Percentiles rank a stretch among this genome's conserved stretches.
phyloP scores from a whole-genome alignment of 2,113 vertebrate species.

The zebrafish (Danio rerio) region DNA sequence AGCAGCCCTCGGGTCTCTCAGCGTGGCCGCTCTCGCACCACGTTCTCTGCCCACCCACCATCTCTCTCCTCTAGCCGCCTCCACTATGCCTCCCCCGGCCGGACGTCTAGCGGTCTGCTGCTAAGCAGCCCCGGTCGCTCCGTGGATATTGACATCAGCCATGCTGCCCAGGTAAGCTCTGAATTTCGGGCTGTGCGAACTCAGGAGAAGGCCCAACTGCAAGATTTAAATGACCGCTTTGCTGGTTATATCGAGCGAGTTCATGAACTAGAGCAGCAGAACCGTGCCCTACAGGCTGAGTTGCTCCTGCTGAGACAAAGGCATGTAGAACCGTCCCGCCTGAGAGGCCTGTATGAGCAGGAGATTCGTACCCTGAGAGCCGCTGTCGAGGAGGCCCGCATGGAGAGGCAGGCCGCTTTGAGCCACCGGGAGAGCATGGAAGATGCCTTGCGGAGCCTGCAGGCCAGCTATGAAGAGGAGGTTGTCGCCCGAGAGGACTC shows the following conservation, averaged over 20 bases:
- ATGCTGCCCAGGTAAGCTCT: slow-evolving; percentile 70
- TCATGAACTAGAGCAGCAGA: slow-evolving; percentile 78
- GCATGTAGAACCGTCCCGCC: slow-evolving; percentile 86
- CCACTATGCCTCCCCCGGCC: slow-evolving; percentile 72
- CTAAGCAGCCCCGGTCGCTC: slow-evolving; percentile 55
- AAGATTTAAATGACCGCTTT: slow-evolving; percentile 79
- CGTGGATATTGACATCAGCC: slow-evolving; percentile 75
- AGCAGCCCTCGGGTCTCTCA: slow-evolving; percentile 65
- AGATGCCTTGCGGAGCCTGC: slow-evolving; percentile 68
- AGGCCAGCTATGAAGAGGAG: slow-evolving; percentile 67
- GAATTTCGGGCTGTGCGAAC: slow-evolving; percentile 70
- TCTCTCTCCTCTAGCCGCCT: slow-evolving; percentile 66
- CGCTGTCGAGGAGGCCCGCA: slow-evolving; percentile 76
- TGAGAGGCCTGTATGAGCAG: slow-evolving; percentile 69
- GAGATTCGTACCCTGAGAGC: slow-evolving; percentile 74
- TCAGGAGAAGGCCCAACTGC: slow-evolving; percentile 76
- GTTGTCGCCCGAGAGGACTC: slow-evolving; percentile 73
- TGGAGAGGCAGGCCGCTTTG: slow-evolving; percentile 73
- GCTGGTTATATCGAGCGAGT: slow-evolving; percentile 81
- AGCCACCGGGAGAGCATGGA: slow-evolving; percentile 72
- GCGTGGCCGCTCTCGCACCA: slow-evolving; percentile 70
- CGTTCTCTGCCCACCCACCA: slow-evolving; percentile 68
- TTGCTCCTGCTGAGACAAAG: slow-evolving; percentile 73
- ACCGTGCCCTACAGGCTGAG: slow-evolving; percentile 65
- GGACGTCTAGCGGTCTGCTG: slow-evolving; percentile 59